Conservation (phyloP, 1,140 invertebrate species). For the Pogonognathellus flavescens region DNA sequence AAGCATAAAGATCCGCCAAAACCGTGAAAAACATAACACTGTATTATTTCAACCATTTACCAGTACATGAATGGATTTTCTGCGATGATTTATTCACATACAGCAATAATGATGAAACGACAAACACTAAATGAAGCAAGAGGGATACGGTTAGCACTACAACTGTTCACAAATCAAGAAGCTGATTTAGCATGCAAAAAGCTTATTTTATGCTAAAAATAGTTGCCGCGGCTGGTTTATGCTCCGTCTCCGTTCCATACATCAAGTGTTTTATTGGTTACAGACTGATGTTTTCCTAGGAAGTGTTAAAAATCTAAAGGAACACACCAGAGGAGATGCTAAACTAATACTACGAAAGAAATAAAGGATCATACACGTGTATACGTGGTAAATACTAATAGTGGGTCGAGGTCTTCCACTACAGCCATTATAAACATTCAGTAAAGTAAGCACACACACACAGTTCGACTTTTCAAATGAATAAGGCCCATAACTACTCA, state of each 20-base stretch:
- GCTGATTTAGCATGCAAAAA: conserved; percentile 36
- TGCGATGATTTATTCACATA: neutral
- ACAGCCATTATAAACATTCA: too few relatives aligned
- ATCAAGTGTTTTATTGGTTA: conserved; percentile 38
- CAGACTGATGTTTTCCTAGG: neutral
- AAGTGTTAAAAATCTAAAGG: too few relatives aligned
- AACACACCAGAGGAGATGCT: too few relatives aligned
- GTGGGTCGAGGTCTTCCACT: too few relatives aligned
- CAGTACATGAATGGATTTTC: conserved; percentile 20
- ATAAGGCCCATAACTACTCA: too few relatives aligned
- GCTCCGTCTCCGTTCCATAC: conserved; percentile 23
- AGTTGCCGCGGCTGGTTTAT: conserved; percentile 44
- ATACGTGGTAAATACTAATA: too few relatives aligned
- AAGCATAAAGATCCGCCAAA: neutral
- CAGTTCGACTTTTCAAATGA: too few relatives aligned
- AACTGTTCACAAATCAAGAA: conserved; percentile 50
- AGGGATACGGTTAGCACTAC: conserved; percentile 42
- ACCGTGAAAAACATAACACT: too few relatives aligned
- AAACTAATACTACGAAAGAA: too few relatives aligned
- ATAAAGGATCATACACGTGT: too few relatives aligned
- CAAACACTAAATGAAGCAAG: conserved; percentile 28
- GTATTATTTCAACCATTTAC: too few relatives aligned
- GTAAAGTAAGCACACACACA: too few relatives aligned
- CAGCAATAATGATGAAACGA: conserved; percentile 40
- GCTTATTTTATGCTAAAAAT: conserved; percentile 38